Base-by-base conservation (phyloP, 2,113 vertebrate species). In the Ascaphus truei region DNA sequence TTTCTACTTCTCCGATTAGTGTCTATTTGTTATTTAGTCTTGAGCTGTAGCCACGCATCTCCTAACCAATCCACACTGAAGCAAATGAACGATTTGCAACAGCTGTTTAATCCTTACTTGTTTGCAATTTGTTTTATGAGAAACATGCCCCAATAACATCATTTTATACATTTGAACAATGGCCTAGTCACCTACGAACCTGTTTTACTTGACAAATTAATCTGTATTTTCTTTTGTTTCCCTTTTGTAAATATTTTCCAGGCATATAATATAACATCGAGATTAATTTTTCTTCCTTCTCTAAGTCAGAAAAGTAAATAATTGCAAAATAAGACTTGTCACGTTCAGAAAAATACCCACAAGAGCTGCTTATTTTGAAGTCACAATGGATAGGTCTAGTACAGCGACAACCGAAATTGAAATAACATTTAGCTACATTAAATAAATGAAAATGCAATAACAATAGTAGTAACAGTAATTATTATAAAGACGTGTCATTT, bases 81-180 rank as follows among this genome's bases (percentile, higher is more conserved):
- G 36, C 4, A n/a, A 33, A 3, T 29, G 20, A 27, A 29, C 11
- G 10, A 22, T 43, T 31, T 18, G 16, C 3, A 20, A 41, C 27
- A 45, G 25, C 36, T 33, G 20, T 48, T 18, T 56, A 50, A 51
- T 23, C 8, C 1, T 27, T 13, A 20, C 25, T 48, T 16, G 20
- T 37, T 56, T 60, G 52, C 75, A 69, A 58, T 62, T 75, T 61
- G 16, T 26, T 33, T 82, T 77, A 84, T 79, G 57, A 66, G 71
- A 79, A 82, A 63, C 75, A 75, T 58, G 29, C 30, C 71, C 43
- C 10, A 51, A 52, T 18, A 64, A 37, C 16, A 67, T 22, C 3
- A 56, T 67, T 20, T 47, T 33, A 48, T 37, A 57, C 13, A 27
- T 50, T 58, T 47, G 16, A 13, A 48, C 55, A 68, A 48, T 50